These are phyloP conservation scores for chimpanzee (Pan troglodytes) DNA, from an alignment of 2,113 vertebrate genomes.

Conservation along the genomic window NHGRI_mPanTro3-v2.1_pri NC_072414.2:85069001-85069500, in stretches of 20 bases:
- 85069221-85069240: not conserved
- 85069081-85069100: not conserved
- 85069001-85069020: not conserved
- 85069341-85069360: too few relatives aligned
- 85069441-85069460: not conserved
- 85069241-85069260: not conserved
- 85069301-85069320: too few relatives aligned
- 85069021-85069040: not conserved
- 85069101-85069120: not conserved
- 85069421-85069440: too few relatives aligned
- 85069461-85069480: not conserved
- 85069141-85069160: not conserved
- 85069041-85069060: not conserved
- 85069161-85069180: not conserved
- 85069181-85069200: not conserved
- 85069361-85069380: too few relatives aligned
- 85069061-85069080: not conserved
- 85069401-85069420: too few relatives aligned
- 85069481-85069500: not conserved
- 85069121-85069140: not conserved
- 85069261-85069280: not conserved
- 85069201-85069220: not conserved
- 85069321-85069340: too few relatives aligned
- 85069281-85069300: too few relatives aligned
- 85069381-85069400: too few relatives aligned